Conservation (phyloP, 2,888 invertebrate genomes). For the Cryptosula pallasiana region DNA sequence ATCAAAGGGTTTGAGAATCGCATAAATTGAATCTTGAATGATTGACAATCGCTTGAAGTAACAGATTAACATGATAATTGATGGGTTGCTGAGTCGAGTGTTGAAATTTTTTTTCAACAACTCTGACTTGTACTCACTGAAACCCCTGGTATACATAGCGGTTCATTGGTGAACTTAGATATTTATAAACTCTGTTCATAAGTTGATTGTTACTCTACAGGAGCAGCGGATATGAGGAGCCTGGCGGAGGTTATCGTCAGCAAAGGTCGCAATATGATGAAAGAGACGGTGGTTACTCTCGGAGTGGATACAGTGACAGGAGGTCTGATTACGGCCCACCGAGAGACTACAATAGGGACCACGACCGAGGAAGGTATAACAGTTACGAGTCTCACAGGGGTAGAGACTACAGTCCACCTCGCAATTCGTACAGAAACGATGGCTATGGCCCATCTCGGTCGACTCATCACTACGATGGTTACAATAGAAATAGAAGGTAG, state of each 20-base stretch:
- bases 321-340: not conserved
- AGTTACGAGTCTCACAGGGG: not conserved
- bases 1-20: too few relatives aligned
- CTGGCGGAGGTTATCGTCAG: not conserved
- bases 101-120: too few relatives aligned
- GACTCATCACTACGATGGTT: not conserved
- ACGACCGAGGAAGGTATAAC: slow-evolving; percentile 15
- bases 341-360: too few relatives aligned
- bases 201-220: too few relatives aligned
- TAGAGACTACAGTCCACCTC: not conserved
- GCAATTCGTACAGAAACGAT: not conserved
- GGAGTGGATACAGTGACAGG: slow-evolving; percentile 8
- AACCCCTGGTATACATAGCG: slow-evolving; percentile 31
- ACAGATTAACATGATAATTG: too few relatives aligned
- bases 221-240: not conserved
- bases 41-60: too few relatives aligned
- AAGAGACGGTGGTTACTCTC: not conserved
- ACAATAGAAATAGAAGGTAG: not conserved
- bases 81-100: too few relatives aligned
- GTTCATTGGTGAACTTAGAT: too few relatives aligned
- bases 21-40: too few relatives aligned
- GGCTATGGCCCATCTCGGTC: not conserved
- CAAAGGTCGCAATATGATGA: not conserved
- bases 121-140: too few relatives aligned
- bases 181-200: not conserved